These are phyloP conservation scores for Poecilia wingei DNA, from an alignment of 2,797 vertebrate species.

Conservation along the genomic window DNA sequence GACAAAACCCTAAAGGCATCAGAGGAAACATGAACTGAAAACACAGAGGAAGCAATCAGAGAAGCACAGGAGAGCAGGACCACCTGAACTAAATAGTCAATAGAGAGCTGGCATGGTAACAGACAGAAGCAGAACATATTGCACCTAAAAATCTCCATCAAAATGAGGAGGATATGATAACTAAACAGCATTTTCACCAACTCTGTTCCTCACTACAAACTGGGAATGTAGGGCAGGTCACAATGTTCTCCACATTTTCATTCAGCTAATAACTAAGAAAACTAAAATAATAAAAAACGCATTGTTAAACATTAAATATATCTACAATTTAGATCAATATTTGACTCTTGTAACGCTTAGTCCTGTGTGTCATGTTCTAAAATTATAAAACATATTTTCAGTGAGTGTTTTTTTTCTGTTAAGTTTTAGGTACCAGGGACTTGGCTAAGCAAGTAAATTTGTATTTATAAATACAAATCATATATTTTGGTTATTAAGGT, in stretches of 20 bases:
- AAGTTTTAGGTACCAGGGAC: neutral
- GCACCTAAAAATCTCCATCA: neutral
- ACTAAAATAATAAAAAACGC: neutral
- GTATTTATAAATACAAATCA: neutral
- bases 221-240: neutral
- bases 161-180: neutral
- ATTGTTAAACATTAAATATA: neutral
- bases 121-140: neutral
- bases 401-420: neutral
- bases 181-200: neutral
- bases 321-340: neutral
- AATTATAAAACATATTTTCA: neutral
- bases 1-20: neutral
- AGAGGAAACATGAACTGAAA: neutral
- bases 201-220: neutral
- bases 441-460: neutral
- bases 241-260: neutral
- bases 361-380: neutral
- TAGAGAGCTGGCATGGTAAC: neutral
- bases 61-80: neutral
- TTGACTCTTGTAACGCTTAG: neutral
- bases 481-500: neutral
- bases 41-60: neutral
- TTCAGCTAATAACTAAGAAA: neutral
- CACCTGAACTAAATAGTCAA: neutral